Percentiles rank a stretch among this genome's conserved stretches.
These are phyloP conservation scores for Blennius ocellaris DNA, from an alignment of 2,113 vertebrate species.

Conservation along the genomic window DNA sequence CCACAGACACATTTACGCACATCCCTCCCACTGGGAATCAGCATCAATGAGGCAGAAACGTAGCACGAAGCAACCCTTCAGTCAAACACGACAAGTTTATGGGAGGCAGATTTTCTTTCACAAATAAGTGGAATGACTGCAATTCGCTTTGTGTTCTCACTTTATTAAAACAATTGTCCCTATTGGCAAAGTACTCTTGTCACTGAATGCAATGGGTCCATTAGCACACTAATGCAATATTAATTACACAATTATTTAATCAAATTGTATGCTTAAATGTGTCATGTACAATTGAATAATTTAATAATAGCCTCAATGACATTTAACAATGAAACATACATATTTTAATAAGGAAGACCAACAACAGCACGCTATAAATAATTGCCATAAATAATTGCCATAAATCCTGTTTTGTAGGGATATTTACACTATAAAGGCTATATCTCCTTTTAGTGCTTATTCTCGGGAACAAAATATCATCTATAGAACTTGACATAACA, in stretches of 20 bases:
- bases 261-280: constrained; percentile 49
- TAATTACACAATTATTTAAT: constrained; percentile 58
- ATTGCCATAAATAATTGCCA: neutral
- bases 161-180: constrained; percentile 45
- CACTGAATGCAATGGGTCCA: constrained; percentile 40
- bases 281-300: constrained; percentile 50
- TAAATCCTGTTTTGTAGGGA: neutral
- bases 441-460: neutral
- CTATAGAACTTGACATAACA: neutral
- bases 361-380: neutral
- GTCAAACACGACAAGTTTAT: constrained; percentile 66
- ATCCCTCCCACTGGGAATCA: constrained; percentile 58
- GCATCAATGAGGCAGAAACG: constrained; percentile 67
- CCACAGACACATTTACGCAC: constrained; percentile 64
- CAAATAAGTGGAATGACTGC: constrained; percentile 36
- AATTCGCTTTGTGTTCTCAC: constrained; percentile 30
- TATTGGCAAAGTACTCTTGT: constrained; percentile 28
- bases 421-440: neutral
- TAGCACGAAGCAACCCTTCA: constrained; percentile 65
- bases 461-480: constrained; percentile 6
- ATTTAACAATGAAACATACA: constrained; percentile 23
- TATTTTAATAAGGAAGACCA: constrained; percentile 26
- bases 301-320: constrained; percentile 28
- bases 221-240: constrained; percentile 58
- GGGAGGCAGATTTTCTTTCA: constrained; percentile 36